Conservation (phyloP, 2,888 invertebrate genomes). For the Trachelus troglodyta region DNA sequence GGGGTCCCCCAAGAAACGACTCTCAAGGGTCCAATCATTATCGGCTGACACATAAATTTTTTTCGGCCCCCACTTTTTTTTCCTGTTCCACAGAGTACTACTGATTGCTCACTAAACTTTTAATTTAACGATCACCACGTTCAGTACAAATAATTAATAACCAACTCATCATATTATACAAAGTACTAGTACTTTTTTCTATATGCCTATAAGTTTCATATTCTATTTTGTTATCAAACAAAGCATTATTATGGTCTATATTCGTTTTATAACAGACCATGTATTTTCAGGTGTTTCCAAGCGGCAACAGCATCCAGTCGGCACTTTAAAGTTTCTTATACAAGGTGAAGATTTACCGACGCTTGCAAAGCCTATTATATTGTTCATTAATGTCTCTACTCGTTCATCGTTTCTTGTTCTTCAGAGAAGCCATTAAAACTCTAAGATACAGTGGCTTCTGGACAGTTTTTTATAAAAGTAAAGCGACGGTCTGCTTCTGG, state of each 20-base stretch:
- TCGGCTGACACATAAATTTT: conserved; percentile 8
- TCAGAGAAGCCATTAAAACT: background rate
- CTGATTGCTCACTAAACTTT: conserved; percentile 22
- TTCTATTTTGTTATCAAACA: background rate
- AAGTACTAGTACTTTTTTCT: background rate
- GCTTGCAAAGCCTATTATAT: conserved; percentile 25
- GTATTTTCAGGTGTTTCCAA: background rate
- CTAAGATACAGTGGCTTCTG: conserved; percentile 8
- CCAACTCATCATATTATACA: background rate
- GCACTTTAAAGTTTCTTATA: conserved; percentile 26
- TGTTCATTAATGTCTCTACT: conserved; percentile 35
- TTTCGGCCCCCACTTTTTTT: background rate
- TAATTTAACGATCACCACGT: conserved; percentile 17
- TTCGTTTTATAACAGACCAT: background rate
- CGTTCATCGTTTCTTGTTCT: conserved; percentile 8
- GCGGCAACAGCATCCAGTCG: background rate
- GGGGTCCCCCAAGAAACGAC: background rate
- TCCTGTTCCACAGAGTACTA: background rate
- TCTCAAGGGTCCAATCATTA: conserved; percentile 9
- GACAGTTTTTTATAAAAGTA: background rate
- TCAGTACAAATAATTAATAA: background rate
- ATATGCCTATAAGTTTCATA: background rate
- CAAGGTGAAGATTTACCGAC: conserved; percentile 32
- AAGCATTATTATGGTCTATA: background rate
- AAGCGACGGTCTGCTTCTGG: background rate